phyloP scores from a whole-genome alignment of 2,888 invertebrate species.

The Peribatodes rhomboidaria region DNA sequence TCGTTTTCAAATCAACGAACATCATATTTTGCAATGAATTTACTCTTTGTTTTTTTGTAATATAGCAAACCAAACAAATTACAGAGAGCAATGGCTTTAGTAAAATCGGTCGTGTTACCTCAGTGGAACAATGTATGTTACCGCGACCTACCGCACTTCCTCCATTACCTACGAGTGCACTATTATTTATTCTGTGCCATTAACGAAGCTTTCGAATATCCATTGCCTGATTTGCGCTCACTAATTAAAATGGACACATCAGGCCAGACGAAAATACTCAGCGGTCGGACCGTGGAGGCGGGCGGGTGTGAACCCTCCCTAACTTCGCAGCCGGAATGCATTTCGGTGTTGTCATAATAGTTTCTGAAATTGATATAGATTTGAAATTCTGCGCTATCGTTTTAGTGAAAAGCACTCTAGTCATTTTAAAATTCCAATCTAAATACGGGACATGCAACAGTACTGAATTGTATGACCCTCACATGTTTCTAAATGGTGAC shows the following conservation, averaged over 20 bases:
- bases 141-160: slow-evolving; percentile 61
- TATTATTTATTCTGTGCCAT: background rate
- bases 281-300: slow-evolving; percentile 63
- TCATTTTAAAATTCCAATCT: too few species aligned
- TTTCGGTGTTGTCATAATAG: slow-evolving; percentile 70
- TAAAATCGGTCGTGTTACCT: too few species aligned
- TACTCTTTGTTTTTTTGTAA: too few species aligned
- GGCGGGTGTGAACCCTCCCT: slow-evolving; percentile 55
- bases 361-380: slow-evolving; percentile 42
- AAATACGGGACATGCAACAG: too few species aligned
- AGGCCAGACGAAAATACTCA: slow-evolving; percentile 82
- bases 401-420: too few species aligned
- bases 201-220: slow-evolving; percentile 57
- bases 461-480: too few species aligned
- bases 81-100: too few species aligned
- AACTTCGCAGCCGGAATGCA: slow-evolving; percentile 59
- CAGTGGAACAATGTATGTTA: background rate
- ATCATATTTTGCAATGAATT: too few species aligned
- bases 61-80: too few species aligned
- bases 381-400: background rate
- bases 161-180: slow-evolving; percentile 35
- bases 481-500: too few species aligned
- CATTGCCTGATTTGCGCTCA: slow-evolving; percentile 68
- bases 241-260: slow-evolving; percentile 85
- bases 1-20: too few species aligned